Percentiles rank a stretch among this genome's conserved stretches.
Evolutionary conservation across 2,797 vertebrate genomes (phyloP).

Genomic region (Onychomys arenicola): DNA sequence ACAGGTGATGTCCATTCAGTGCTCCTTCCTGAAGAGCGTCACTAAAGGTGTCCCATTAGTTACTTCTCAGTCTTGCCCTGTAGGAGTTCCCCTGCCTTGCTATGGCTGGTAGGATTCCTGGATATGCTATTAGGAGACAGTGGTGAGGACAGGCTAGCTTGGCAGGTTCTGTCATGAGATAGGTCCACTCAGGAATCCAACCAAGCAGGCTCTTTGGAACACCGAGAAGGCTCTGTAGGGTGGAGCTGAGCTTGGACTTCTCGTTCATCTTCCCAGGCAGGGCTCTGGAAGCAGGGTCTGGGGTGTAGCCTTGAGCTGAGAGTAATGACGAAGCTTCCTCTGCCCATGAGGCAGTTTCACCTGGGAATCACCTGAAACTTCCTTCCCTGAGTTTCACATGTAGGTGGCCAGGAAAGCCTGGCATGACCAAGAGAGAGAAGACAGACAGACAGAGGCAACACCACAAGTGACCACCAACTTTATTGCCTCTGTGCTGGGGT

Average conservation of each 20-base stretch:
- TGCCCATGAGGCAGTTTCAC: rapidly evolving
- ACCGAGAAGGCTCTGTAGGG: neutral
- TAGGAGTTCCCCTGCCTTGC: neutral
- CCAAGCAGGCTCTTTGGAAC: neutral
- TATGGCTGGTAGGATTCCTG: neutral
- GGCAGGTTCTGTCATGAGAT: neutral
- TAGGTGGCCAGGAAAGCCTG: neutral
- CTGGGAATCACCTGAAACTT: neutral
- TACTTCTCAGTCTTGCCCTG: neutral
- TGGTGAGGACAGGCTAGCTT: neutral
- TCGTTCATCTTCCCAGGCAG: neutral
- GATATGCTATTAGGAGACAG: neutral
- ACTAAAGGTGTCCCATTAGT: neutral
- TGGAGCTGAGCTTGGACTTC: neutral
- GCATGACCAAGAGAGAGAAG: neutral
- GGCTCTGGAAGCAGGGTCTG: neutral
- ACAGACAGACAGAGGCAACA: neutral
- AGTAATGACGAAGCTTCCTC: neutral
- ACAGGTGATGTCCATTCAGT: neutral
- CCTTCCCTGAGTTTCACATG: neutral
- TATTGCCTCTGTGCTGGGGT: conserved; percentile 70
- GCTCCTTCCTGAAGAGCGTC: neutral
- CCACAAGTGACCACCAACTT: conserved; percentile 65
- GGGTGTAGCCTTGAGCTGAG: neutral
- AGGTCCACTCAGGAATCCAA: neutral